phyloP scores from a whole-genome alignment of 1,140 invertebrate species.

The Planococcus citri region DNA sequence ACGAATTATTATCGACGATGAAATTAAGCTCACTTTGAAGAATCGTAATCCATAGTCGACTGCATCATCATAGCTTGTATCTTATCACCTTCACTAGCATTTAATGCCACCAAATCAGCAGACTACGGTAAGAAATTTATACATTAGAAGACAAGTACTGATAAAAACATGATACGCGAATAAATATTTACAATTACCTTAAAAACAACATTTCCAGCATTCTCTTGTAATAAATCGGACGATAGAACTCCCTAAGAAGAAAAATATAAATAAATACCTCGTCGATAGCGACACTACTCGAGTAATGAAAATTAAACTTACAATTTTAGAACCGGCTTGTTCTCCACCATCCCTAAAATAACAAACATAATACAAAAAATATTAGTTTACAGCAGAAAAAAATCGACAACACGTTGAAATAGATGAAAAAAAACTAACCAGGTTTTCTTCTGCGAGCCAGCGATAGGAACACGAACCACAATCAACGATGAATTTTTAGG shows the following conservation, averaged over 20 bases:
- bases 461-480: constrained; percentile 77
- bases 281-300: background rate
- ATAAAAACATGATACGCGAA: background rate
- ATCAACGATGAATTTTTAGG: constrained; percentile 96
- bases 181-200: background rate
- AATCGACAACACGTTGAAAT: background rate
- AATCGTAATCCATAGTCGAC: constrained; percentile 91
- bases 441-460: constrained; percentile 58
- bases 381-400: background rate
- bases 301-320: background rate
- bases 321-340: background rate
- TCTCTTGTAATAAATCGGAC: constrained; percentile 7
- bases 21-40: constrained; percentile 71
- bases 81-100: constrained; percentile 91
- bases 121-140: constrained; percentile 31
- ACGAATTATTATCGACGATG: too few relatives aligned
- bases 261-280: background rate
- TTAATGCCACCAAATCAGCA: constrained; percentile 76
- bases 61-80: constrained; percentile 94
- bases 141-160: background rate
- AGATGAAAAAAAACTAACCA: constrained; percentile 35
- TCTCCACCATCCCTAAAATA: background rate
- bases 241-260: background rate
- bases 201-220: constrained; percentile 4
- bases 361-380: background rate